phyloP scores from a whole-genome alignment of 2,888 invertebrate species.

The Hymenopus coronatus region DNA sequence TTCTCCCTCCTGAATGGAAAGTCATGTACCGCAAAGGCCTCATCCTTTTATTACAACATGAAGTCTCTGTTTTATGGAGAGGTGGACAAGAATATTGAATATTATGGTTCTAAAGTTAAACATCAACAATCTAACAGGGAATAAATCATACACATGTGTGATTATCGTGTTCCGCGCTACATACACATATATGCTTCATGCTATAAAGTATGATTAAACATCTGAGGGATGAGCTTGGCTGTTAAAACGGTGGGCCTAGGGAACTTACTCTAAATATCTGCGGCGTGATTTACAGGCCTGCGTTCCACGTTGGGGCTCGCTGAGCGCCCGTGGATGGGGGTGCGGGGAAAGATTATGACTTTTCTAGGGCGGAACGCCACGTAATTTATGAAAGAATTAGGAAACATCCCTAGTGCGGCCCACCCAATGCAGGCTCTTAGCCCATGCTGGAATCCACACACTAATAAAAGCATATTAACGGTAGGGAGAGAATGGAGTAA shows the following conservation, averaged over 20 bases:
- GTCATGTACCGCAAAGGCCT: background rate
- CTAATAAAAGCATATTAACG: background rate
- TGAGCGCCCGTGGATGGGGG: background rate
- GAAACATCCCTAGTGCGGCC: background rate
- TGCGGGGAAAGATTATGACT: background rate
- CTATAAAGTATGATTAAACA: background rate
- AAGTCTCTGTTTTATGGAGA: background rate
- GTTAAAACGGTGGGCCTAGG: background rate
- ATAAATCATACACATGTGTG: background rate
- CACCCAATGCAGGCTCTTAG: background rate
- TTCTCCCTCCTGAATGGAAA: background rate
- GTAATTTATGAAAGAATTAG: background rate
- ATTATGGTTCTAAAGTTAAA: background rate
- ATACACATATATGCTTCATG: background rate
- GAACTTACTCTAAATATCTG: background rate
- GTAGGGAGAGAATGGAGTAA: background rate
- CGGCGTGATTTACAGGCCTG: background rate
- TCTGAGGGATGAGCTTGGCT: background rate
- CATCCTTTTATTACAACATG: background rate
- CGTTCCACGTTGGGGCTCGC: background rate
- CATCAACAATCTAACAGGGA: background rate
- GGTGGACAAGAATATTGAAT: background rate
- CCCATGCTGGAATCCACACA: background rate
- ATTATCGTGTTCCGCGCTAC: background rate
- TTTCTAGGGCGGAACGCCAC: background rate